Evolutionary conservation across 2,113 vertebrate species (phyloP), one percentile per base, ranked within the genome.

Genomic region (Mus pahari): DNA sequence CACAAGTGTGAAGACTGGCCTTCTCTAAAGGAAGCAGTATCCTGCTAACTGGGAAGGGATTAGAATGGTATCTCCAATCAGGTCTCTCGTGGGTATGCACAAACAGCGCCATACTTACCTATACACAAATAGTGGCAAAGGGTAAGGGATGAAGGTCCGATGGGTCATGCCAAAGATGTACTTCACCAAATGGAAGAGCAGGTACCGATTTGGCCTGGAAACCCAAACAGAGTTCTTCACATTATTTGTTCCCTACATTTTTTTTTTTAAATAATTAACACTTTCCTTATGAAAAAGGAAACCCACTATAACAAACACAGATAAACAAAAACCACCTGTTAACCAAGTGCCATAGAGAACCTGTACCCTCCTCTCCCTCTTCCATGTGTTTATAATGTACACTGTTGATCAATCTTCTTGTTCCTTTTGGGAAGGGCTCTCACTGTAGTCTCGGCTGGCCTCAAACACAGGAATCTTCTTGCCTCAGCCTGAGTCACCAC

Each of bases 131-230:
- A 98, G 99, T 66, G 99, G 99, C 90, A 99, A 1, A 0, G 99
- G 99, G 95, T 99, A 99, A 0, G 99, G 97, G 31, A 99, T 0
- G 94, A 99, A 99, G 7, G 98, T 92, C 82, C 99, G 98, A 97
- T 99, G 98, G 19, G 98, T 86, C 77, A 99, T 53, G 0, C 98
- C 97, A 0, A 99, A 99, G 90, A 99, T 17, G 73, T 99, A 99
- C 86, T 99, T 98, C 3, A 99, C 99, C 98, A 99, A 97, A 95
- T 99, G 99, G 3, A 99, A 98, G 26, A 99, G 99, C 0, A 99
- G 96, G 94, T 99, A 99, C 7, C 99, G 97, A 89, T 99, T 98
- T 9, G 99, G 99, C 24, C 99, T 99, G 92, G 3, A 66, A 86
- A 92, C 75, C 68, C 82, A 60, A 9, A 97, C 3, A 95, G 1